Base-by-base conservation (phyloP, 2,113 vertebrate genomes). In the Gadus macrocephalus region DNA sequence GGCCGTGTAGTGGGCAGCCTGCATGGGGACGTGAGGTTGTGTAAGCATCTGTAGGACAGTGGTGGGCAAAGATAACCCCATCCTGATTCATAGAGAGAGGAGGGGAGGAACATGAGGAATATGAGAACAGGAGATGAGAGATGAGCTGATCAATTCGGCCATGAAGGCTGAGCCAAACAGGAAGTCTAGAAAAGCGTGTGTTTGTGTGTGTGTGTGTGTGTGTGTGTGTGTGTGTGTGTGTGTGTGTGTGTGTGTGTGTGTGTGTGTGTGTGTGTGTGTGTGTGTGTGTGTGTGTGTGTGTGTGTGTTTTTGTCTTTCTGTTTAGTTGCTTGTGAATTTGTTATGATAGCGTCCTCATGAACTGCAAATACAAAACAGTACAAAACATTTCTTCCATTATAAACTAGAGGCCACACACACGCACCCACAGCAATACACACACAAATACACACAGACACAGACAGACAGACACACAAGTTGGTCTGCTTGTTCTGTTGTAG, bases 401-500 rank as follows among this genome's bases (percentile, higher is more conserved):
- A 64, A 15, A 38, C 7, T 12, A 64, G 5, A 64, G 15, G 20
- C 19, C 64, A 87, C 83, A 84, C 76, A 73, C 74, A 79, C 73
- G 64, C 75, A 19, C 22, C 8, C 7, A 64, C 27, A 38, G 9
- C 27, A 28, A 17, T 25, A 64, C 28, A 65, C 62, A 31, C 71
- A 62, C 68, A 28, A 49, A 68, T 66, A 64, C 56, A 49, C 66
- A 66, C 25, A 17, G 64, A 61, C 25, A 35, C 65, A 65, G 61
- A 58, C 38, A 66, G 31, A 65, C 62, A 64, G 5, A 64, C 31
- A 79, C 73, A 66, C 75, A 19, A 74, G 75, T 78, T 78, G 71
- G 63, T 78, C 75, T 69, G 42, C 66, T 80, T 77, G 53, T 67
- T 62, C 72, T 76, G 74, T 82, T 83, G 72, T 72, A 76, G 76